Conservation (phyloP, 2,888 invertebrate species). For the Sarcophaga caerulescens region DNA sequence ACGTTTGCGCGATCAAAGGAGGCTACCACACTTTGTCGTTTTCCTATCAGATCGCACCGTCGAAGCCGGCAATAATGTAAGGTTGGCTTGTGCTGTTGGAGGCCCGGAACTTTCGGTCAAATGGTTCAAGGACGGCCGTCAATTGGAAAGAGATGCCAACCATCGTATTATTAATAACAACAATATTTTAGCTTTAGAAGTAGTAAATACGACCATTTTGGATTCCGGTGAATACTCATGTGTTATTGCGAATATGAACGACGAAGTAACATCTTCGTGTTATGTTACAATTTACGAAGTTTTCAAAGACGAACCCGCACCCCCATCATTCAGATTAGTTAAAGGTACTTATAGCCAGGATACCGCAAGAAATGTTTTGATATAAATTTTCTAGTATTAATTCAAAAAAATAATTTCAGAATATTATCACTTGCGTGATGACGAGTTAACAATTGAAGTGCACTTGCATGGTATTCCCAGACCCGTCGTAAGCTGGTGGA, state of each 20-base stretch:
- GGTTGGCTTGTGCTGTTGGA: constrained; percentile 89
- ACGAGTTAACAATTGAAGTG: constrained; percentile 84
- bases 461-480: constrained; percentile 80
- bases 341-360: constrained; percentile 81
- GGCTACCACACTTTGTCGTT: constrained; percentile 79
- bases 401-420: constrained; percentile 71
- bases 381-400: constrained; percentile 71
- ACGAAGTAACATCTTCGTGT: constrained; percentile 87
- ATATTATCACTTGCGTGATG: constrained; percentile 82
- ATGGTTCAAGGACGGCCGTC: constrained; percentile 88
- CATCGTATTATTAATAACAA: constrained; percentile 82
- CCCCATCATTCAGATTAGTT: constrained; percentile 88
- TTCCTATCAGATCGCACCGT: constrained; percentile 89
- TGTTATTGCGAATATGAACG: constrained; percentile 88
- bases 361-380: constrained; percentile 65
- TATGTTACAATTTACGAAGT: constrained; percentile 89
- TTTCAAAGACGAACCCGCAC: constrained; percentile 86
- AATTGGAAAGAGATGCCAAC: constrained; percentile 80
- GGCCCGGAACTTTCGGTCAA: constrained; percentile 87
- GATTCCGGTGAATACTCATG: constrained; percentile 87
- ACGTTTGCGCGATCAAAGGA: constrained; percentile 78
- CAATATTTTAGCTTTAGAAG: constrained; percentile 84
- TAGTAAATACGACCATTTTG: constrained; percentile 83
- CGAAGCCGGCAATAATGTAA: constrained; percentile 87
- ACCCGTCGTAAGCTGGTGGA: constrained; percentile 79